Evolutionary conservation across 2,113 vertebrate genomes (phyloP).

Genomic region (Notarius lentiginosus): DNA sequence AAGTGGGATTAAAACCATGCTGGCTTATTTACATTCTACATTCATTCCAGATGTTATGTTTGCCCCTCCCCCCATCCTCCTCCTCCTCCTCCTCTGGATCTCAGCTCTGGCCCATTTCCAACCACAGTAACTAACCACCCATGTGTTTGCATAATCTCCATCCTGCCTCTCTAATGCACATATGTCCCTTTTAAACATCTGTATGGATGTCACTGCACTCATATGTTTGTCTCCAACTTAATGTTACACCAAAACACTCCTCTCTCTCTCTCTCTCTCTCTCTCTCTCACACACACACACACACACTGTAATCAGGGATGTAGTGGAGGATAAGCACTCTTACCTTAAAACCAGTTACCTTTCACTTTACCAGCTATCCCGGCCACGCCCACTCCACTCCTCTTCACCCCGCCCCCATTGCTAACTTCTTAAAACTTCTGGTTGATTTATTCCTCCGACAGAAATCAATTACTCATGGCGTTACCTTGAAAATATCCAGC

Average conservation of each 20-base stretch:
- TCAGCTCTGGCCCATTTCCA: background rate
- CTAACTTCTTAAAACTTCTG: background rate
- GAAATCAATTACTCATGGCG: too few species aligned
- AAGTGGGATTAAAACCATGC: background rate
- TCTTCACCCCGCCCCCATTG: background rate
- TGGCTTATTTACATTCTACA: background rate
- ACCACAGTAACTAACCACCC: background rate
- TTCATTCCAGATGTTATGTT: background rate
- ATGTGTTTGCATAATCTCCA: slow-evolving; percentile 13
- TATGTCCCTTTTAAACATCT: slow-evolving; percentile 24
- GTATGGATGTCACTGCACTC: slow-evolving; percentile 9
- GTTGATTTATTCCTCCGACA: background rate
- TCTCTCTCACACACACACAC: too few species aligned
- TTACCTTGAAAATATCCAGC: background rate
- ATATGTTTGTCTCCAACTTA: background rate
- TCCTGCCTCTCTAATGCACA: slow-evolving; percentile 18
- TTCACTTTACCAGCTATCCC: background rate
- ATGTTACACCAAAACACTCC: background rate
- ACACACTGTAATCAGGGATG: background rate
- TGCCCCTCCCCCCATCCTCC: background rate
- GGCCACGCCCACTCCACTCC: background rate
- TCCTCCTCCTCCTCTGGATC: background rate
- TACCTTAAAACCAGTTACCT: background rate
- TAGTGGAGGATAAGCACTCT: background rate
- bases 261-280: background rate